These are phyloP conservation scores for Atherinomorus stipes DNA, from an alignment of 2,113 vertebrate species.

Conservation along the genomic window DNA sequence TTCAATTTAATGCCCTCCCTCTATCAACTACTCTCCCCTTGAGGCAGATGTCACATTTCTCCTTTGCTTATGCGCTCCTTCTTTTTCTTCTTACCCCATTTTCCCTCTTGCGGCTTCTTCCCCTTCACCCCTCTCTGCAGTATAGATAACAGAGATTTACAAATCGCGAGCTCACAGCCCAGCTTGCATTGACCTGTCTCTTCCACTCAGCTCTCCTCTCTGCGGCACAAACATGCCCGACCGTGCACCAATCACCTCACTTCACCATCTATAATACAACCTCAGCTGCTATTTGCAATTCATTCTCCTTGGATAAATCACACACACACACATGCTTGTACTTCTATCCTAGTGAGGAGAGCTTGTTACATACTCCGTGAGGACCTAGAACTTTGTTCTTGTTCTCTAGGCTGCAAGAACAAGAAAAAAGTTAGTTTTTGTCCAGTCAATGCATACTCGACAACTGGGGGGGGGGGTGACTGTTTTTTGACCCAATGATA, in stretches of 20 bases:
- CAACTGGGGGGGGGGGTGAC: no score
- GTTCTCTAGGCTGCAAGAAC: no score
- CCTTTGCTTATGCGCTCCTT: background rate
- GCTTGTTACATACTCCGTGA: no score
- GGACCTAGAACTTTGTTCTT: no score
- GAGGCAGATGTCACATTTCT: background rate
- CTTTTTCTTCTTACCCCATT: background rate
- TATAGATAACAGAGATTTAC: background rate
- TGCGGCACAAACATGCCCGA: background rate
- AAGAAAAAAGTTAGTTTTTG: no score
- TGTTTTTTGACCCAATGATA: no score
- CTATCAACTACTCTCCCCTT: background rate
- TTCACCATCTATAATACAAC: slow-evolving; percentile 21
- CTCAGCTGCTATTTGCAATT: slow-evolving; percentile 44
- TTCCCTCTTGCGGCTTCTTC: background rate
- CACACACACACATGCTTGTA: no score
- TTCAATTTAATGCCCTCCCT: background rate
- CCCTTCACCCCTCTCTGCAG: background rate
- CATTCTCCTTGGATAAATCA: slow-evolving; percentile 18
- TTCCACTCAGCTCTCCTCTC: background rate
- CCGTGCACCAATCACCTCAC: slow-evolving; percentile 24
- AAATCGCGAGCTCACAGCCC: background rate
- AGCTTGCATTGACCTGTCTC: background rate
- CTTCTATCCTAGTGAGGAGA: no score
- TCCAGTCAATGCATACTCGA: no score